phyloP scores from a whole-genome alignment of 2,797 vertebrate species.

The Amblyraja radiata region DNA sequence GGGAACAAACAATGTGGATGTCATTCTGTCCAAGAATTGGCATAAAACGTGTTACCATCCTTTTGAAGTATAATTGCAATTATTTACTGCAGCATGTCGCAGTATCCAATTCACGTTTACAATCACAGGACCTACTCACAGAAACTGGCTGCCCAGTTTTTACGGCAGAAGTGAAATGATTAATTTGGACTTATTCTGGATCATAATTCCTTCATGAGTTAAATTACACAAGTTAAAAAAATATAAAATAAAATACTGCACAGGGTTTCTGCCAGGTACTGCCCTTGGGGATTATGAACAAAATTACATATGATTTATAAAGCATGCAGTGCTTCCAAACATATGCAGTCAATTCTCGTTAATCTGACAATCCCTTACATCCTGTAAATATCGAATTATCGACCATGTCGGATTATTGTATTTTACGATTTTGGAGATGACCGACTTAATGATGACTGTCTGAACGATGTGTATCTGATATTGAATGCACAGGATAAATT shows the following conservation, averaged over 20 bases:
- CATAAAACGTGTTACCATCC: background rate
- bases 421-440: no score
- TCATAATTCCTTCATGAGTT: background rate
- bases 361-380: no score
- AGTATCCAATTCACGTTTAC: background rate
- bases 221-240: no score
- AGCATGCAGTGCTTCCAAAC: conserved; percentile 6
- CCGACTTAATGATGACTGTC: no score
- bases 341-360: no score
- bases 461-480: no score
- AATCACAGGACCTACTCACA: background rate
- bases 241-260: conserved; percentile 20
- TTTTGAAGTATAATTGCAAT: conserved; percentile 12
- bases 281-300: background rate
- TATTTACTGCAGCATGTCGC: background rate
- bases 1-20: background rate
- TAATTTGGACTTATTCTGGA: background rate
- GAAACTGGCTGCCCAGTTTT: background rate
- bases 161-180: background rate
- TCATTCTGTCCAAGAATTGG: background rate
- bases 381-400: no score
- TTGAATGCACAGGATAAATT: no score
- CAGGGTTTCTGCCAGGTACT: background rate
- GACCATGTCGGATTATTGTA: no score
- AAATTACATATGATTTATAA: background rate